phyloP scores from a whole-genome alignment of 2,797 vertebrate genomes.

The Numenius phaeopus region DNA sequence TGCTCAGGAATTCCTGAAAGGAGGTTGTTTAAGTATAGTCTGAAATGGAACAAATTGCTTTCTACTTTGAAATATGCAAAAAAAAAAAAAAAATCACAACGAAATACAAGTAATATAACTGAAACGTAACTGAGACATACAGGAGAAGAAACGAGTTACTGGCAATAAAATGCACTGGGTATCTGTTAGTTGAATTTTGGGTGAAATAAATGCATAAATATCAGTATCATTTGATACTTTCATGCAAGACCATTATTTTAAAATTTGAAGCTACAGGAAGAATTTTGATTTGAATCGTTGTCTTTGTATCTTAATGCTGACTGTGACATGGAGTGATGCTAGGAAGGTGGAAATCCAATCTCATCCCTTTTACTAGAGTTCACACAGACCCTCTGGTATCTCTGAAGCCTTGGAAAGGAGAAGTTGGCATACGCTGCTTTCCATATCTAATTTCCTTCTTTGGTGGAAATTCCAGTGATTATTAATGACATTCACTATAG shows the following conservation, averaged over 20 bases:
- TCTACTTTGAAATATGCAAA: neutral
- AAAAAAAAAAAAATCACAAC: neutral
- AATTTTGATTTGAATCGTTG: neutral
- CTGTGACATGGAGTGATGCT: conserved; percentile 4
- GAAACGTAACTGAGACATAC: neutral
- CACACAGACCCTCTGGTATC: conserved; percentile 9
- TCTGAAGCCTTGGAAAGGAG: neutral
- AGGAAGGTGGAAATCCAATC: conserved; percentile 44
- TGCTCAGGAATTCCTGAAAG: neutral
- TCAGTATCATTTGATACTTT: neutral
- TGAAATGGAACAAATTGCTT: neutral
- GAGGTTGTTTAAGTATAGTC: neutral
- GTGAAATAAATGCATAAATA: neutral
- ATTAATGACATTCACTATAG: neutral
- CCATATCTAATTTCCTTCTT: conserved; percentile 46
- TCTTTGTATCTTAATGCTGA: conserved; percentile 21
- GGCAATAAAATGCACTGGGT: neutral
- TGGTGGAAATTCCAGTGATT: conserved; percentile 17
- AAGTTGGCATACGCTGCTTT: conserved; percentile 22
- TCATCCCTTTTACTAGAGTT: neutral
- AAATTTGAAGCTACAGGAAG: neutral
- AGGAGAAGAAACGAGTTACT: neutral
- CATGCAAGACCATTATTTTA: neutral
- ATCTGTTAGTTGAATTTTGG: neutral
- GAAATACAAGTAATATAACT: neutral